Evolutionary conservation across 2,797 vertebrate genomes (phyloP), one percentile per base, ranked within the genome.

Genomic region (Rhynchonycteris naso): DNA sequence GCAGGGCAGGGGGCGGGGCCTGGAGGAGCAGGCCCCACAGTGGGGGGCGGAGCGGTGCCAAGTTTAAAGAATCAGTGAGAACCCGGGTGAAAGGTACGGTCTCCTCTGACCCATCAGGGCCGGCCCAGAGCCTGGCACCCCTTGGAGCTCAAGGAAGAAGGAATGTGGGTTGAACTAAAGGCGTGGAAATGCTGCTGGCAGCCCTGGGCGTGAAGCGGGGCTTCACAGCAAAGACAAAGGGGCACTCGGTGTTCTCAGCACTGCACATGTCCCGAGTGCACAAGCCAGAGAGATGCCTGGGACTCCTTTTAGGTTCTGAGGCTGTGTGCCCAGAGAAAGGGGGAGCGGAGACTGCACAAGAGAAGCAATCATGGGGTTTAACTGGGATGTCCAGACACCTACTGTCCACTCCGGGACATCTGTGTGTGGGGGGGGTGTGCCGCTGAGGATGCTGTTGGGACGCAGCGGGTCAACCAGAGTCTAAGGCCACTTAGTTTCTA

Each of bases 231-330:
- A 13, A 35, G 47, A 30, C 52, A 68, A 10, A 43, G 30, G 38
- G 6, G 33, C 6, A 0, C n/a, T 7, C 7, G 0, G 24, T 11
- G 47, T 18, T 2, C n/a, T 72, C 13, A 4, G 15, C 24, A 13
- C 15, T 4, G 61, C 61, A 12, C 54, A 28, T 19, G 56, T 47
- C 8, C 19, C 21, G 89, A 61, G 54, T 5, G 35, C 14, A 13
- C 1, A 1, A 35, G 81, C 63, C 24, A 61, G 71, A 56, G 18
- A 14, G 18, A 14, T 0, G 28, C 43, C 14, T 0, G 14, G 13
- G 30, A 18, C 58, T 68, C 61, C 33, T n/a, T 30, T 71, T 18
- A 54, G 74, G 66, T 5, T 38, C 80, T 3, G 16, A 54, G 68
- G 11, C 28, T 5, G 9, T 3, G 61, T 26, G 35, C 24, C 21